Evolutionary conservation across 2,113 vertebrate genomes (phyloP).

Genomic region (Arvicanthis niloticus): DNA sequence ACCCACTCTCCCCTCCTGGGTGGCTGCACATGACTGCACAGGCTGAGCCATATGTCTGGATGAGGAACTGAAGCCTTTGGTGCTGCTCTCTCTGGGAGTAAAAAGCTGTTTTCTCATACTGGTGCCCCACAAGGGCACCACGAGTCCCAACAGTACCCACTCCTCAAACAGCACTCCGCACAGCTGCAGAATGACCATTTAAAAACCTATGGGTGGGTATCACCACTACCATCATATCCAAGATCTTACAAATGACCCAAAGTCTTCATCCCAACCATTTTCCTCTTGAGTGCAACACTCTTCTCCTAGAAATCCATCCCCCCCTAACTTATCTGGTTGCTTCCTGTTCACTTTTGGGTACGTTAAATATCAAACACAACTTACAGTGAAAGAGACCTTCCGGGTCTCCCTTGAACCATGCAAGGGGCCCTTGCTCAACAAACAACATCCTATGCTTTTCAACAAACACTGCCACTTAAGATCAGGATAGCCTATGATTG

Average conservation of each 20-base stretch:
- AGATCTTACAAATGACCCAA: conserved; percentile 10
- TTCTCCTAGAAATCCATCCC: not conserved
- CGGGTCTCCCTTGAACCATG: not conserved
- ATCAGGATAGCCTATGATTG: not conserved
- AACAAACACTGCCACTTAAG: not conserved
- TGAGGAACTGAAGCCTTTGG: not conserved
- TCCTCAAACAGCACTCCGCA: not conserved
- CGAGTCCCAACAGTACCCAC: not conserved
- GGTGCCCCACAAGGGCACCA: not conserved
- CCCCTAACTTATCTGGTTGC: not conserved
- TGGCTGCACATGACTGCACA: not conserved
- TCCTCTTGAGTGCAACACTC: not conserved
- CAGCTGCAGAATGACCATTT: not conserved
- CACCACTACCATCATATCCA: not conserved
- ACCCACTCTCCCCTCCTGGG: not conserved
- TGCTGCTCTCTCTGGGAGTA: not conserved
- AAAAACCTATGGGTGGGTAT: not conserved
- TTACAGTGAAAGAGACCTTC: not conserved
- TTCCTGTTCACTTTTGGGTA: not conserved
- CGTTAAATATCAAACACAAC: not conserved
- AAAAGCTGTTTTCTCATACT: not conserved
- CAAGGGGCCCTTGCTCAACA: not conserved
- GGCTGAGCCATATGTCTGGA: not conserved
- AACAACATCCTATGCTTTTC: not conserved
- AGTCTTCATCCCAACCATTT: not conserved